A percentile compares a stretch with the other conserved stretches of the same genome.
Conservation (phyloP, 2,797 vertebrate genomes). For the Meriones psammophilus region DNA sequence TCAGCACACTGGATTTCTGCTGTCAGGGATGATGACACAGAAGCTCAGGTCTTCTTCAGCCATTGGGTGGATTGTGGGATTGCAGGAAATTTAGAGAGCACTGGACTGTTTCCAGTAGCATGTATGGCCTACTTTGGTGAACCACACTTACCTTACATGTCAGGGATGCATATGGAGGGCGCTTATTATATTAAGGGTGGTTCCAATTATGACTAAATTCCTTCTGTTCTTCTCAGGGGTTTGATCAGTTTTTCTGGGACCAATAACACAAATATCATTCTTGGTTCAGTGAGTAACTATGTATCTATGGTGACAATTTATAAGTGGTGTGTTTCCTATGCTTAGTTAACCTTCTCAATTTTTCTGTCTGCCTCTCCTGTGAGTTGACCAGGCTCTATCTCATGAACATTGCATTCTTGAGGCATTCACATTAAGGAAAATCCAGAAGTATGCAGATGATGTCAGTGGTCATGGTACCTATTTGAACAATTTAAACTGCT, state of each 20-base stretch:
- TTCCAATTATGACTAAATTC: slow-evolving; percentile 2
- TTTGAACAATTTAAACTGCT: background rate
- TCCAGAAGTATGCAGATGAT: background rate
- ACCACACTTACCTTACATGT: background rate
- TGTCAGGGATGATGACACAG: background rate
- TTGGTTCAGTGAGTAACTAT: background rate
- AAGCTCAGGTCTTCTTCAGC: background rate
- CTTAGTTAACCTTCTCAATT: background rate
- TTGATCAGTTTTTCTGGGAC: background rate
- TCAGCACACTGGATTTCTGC: background rate
- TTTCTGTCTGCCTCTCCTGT: background rate
- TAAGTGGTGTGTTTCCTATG: background rate
- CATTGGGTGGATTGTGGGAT: background rate
- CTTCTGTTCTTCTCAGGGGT: background rate
- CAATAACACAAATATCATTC: slow-evolving; percentile 13
- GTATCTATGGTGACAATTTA: background rate
- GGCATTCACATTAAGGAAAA: slow-evolving; percentile 12
- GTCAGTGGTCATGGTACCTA: background rate
- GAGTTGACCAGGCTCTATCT: background rate
- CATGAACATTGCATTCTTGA: background rate
- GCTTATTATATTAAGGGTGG: background rate
- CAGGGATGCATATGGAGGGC: background rate
- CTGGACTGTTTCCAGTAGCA: background rate
- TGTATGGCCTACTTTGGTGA: background rate
- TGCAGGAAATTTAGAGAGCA: background rate